Evolutionary conservation across 2,797 vertebrate genomes (phyloP).

Genomic region (Falco columbarius): DNA sequence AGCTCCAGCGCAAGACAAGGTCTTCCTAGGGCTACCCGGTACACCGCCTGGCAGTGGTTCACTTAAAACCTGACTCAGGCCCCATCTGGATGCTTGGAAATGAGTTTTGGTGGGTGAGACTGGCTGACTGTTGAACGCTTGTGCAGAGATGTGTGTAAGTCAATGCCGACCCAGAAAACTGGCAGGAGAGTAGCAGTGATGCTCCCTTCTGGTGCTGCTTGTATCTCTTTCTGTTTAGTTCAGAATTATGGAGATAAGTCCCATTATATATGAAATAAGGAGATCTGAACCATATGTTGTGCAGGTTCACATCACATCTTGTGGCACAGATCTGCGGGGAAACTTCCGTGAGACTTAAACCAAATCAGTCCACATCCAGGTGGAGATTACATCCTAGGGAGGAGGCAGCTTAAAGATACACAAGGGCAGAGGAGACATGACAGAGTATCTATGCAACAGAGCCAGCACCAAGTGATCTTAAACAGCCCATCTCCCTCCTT

Average conservation of each 20-base stretch:
- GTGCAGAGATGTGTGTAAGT: conserved; percentile 12
- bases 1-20: background rate
- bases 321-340: conserved; percentile 46
- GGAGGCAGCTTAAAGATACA: background rate
- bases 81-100: conserved; percentile 24
- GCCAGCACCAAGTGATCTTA: background rate
- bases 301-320: conserved; percentile 47
- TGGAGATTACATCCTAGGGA: background rate
- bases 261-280: conserved; percentile 35
- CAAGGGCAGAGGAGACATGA: background rate
- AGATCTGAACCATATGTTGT: conserved; percentile 41
- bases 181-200: conserved; percentile 46
- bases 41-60: background rate
- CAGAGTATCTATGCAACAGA: background rate
- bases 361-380: background rate
- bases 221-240: conserved; percentile 43
- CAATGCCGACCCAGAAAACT: conserved; percentile 31
- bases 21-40: background rate
- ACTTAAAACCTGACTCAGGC: conserved; percentile 5
- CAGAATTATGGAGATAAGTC: conserved; percentile 19
- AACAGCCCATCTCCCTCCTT: background rate
- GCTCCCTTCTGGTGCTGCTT: conserved; percentile 55
- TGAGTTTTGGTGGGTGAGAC: conserved; percentile 21
- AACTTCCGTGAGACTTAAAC: background rate
- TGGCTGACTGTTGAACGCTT: background rate